Percentiles rank a stretch among this genome's conserved stretches.
These are phyloP conservation scores for Eurytoma adleriae DNA, from an alignment of 2,888 invertebrate species.

Conservation along the genomic window DNA sequence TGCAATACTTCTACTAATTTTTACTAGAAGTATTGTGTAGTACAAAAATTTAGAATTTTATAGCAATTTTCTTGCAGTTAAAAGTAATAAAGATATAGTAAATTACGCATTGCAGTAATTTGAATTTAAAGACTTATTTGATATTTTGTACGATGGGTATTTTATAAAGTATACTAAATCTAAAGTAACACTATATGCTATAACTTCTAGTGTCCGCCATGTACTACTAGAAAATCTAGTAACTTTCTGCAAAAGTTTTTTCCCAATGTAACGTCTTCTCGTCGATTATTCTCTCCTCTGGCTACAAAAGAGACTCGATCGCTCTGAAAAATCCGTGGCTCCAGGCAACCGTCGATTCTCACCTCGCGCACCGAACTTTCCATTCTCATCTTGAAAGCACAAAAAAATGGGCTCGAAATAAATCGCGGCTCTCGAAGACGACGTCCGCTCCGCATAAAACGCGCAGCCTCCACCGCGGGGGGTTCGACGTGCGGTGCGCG, in stretches of 20 bases:
- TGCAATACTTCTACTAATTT: no score
- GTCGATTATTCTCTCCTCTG: neutral
- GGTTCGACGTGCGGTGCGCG: neutral
- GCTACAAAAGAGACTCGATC: no score
- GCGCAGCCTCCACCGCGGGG: neutral
- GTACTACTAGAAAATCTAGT: neutral
- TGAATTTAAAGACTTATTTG: neutral
- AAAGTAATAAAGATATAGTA: neutral
- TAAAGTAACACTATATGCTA: no score
- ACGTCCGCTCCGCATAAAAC: conserved; percentile 8
- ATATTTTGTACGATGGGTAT: neutral
- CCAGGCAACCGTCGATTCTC: no score
- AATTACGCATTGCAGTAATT: neutral
- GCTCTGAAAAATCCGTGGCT: no score
- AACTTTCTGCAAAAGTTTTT: neutral
- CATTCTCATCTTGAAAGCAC: no score
- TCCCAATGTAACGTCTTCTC: neutral
- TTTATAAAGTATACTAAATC: neutral
- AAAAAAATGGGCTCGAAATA: neutral
- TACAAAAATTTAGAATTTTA: no score
- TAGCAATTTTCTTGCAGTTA: no score
- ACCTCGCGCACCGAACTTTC: neutral
- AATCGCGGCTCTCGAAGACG: conserved; percentile 33
- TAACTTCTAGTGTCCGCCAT: no score
- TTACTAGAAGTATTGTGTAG: no score